Base-by-base conservation (phyloP, 2,113 vertebrate species). In the Atherinomorus stipes region DNA sequence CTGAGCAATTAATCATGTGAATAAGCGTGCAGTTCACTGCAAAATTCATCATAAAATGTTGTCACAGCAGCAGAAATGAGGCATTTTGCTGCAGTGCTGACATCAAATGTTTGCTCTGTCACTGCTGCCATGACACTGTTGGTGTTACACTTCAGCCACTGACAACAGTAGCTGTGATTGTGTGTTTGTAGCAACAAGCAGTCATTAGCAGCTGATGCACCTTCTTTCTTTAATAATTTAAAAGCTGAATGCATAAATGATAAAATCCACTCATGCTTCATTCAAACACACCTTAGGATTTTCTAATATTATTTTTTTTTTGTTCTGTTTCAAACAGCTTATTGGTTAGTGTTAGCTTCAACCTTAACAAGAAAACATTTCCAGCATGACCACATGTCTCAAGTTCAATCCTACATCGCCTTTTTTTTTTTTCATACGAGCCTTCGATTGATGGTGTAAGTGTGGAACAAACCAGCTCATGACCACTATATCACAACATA, bases 101-200 rank as follows among this genome's bases (percentile, higher is more conserved):
- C 50, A 34, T 13, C 31, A 57, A 53, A 31, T 22, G 25, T 57
- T 80, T 52, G 31, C 49, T 57, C 54, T 28, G 1, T 60, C 56
- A 7, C 0, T 2, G 40, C 11, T 31, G 42, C 15, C 40, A 21
- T 22, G 21, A 57, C 31, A 10, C 31, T n/a, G n/a, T 9, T 19
- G 11, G 54, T 53, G 38, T 50, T 44, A 60, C 60, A 49, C 23
- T 74, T 62, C 63, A 45, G 19, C 70, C 61, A 58, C 28, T 53
- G 71, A 70, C 60, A 21, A 63, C 80, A 60, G 69, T 21, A 44
- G 52, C 68, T 83, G 72, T 67, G 49, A 49, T 34, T 54, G 42
- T 52, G 51, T 63, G 28, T 78, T 34, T 75, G 47, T 23, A 54
- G 65, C 62, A 78, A 71, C 52, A 23, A 50, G 49, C 58, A 31